phyloP scores from a whole-genome alignment of 1,140 invertebrate species.

The Phthorimaea operculella region DNA sequence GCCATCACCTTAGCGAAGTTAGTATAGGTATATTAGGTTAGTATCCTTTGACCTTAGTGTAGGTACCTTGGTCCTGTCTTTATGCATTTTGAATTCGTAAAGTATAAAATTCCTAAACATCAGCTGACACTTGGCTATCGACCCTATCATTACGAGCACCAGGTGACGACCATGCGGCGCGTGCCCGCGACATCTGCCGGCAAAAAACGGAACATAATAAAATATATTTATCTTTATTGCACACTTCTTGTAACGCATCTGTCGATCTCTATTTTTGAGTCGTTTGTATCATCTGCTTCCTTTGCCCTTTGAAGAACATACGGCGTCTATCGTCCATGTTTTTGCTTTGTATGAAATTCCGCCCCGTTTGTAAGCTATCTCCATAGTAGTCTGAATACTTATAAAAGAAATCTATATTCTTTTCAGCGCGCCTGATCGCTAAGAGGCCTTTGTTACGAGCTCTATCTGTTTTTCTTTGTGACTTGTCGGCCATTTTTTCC shows the following conservation, averaged over 20 bases:
- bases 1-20: too few relatives aligned
- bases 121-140: constrained; percentile 39
- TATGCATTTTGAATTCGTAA: too few relatives aligned
- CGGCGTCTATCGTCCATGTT: too few relatives aligned
- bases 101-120: constrained; percentile 11
- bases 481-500: neutral
- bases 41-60: too few relatives aligned
- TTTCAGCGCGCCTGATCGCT: neutral
- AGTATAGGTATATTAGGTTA: too few relatives aligned
- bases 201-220: constrained; percentile 33
- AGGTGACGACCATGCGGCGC: constrained; percentile 51
- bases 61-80: too few relatives aligned
- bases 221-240: constrained; percentile 45
- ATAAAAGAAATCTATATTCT: neutral
- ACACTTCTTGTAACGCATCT: constrained; percentile 41
- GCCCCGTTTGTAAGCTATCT: too few relatives aligned
- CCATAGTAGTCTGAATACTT: too few relatives aligned
- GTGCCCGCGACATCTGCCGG: constrained; percentile 54
- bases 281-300: constrained; percentile 22
- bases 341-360: too few relatives aligned
- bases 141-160: constrained; percentile 44
- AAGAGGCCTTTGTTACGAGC: neutral
- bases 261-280: constrained; percentile 25
- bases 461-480: neutral
- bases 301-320: constrained; percentile 1